Evolutionary conservation across 2,888 invertebrate genomes (phyloP).

Genomic region (Xanthorhoe designata): DNA sequence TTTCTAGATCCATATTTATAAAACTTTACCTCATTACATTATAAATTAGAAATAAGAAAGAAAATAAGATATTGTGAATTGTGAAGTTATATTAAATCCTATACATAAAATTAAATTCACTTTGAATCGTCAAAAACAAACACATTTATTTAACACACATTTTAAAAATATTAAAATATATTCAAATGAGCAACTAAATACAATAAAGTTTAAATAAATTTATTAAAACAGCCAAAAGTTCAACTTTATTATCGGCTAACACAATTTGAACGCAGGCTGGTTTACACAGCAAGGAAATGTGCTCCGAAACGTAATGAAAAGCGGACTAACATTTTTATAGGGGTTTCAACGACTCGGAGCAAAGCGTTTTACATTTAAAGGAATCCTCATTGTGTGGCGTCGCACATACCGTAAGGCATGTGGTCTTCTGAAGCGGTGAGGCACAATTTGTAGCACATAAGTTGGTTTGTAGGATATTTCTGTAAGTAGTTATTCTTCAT

Average conservation of each 20-base stretch:
- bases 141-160: too few relatives aligned
- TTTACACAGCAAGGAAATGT: slow-evolving; percentile 24
- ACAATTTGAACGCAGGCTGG: slow-evolving; percentile 18
- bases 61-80: too few relatives aligned
- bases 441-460: neutral
- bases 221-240: slow-evolving; percentile 3
- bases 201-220: neutral
- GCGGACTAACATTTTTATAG: slow-evolving; percentile 83
- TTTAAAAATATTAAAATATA: too few relatives aligned
- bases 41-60: too few relatives aligned
- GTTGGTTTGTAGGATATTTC: neutral
- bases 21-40: too few relatives aligned
- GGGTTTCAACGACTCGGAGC: slow-evolving; percentile 78
- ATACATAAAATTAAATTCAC: too few relatives aligned
- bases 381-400: slow-evolving; percentile 74
- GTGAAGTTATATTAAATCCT: too few relatives aligned
- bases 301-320: slow-evolving; percentile 69
- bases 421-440: neutral
- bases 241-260: slow-evolving; percentile 5
- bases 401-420: slow-evolving; percentile 18
- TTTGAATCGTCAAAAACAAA: too few relatives aligned
- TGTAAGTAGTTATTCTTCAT: neutral
- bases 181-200: neutral
- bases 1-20: too few relatives aligned
- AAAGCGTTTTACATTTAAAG: slow-evolving; percentile 79